phyloP scores from a whole-genome alignment of 2,888 invertebrate genomes.

The Oasisia sp. region DNA sequence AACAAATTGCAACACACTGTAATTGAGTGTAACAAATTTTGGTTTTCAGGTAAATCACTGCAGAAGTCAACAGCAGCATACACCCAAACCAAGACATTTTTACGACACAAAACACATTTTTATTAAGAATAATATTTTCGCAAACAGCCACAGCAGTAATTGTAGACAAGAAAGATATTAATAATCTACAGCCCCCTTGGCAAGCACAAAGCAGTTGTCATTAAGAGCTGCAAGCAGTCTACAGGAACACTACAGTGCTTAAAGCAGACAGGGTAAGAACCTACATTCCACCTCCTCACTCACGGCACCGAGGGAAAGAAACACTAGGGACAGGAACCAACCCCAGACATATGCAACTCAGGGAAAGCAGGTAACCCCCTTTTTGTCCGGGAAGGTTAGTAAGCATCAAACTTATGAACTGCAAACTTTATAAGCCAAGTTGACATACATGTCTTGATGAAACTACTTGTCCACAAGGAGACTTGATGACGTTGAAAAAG shows the following conservation, averaged over 20 bases:
- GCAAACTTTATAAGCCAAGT: neutral
- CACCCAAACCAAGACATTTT: neutral
- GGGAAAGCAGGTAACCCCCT: neutral
- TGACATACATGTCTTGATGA: neutral
- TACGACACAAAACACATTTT: neutral
- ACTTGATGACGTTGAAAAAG: neutral
- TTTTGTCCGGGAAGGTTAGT: neutral
- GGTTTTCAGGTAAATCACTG: neutral
- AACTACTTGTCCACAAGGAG: neutral
- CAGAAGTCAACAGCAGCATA: neutral
- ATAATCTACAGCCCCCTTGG: neutral
- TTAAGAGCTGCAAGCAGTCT: too few species aligned
- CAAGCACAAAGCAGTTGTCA: neutral
- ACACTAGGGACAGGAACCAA: neutral
- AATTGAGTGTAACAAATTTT: neutral
- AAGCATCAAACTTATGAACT: neutral
- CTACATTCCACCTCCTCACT: neutral
- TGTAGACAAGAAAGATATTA: neutral
- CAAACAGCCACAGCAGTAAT: neutral
- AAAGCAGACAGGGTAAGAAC: neutral
- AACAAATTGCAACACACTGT: too few species aligned
- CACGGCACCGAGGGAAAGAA: neutral
- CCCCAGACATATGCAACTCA: neutral
- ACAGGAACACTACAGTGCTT: neutral
- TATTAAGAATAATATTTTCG: neutral